Base-by-base conservation (phyloP, 2,797 vertebrate species). In the Micropoecilia bifurca region DNA sequence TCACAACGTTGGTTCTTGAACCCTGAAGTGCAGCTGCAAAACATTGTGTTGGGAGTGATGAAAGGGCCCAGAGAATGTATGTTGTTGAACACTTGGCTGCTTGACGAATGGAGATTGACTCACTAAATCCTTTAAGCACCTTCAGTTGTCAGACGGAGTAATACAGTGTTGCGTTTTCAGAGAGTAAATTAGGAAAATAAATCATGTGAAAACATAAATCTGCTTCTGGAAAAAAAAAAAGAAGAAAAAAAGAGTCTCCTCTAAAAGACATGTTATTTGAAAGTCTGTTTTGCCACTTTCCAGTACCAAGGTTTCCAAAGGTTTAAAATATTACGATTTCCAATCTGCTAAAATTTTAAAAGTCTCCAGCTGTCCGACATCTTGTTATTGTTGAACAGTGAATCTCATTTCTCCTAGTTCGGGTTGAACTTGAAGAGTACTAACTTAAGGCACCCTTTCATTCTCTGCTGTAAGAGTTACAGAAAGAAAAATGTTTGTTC, bases 1-100 rank as follows among this genome's bases (percentile, higher is more conserved):
- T 99, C 99, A 96, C 99, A 99, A 96, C 98, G 99, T 97, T 99
- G 98, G 97, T 97, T 99, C 98, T 99, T 99, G 98, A 99, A 99
- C 96, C 98, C 98, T 96, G 98, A 96, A 95, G 98, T 99, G 96
- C 99, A 99, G 97, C 99, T 99, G 98, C 94, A 98, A 98, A 97
- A 99, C 93, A 96, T 94, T 89, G 92, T 93, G 90, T 94, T 88
- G 77, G 90, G 86, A 93, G 88, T 93, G 93, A 93, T 90, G 87
- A 92, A 86, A 84, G 80, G 90, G 87, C 86, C 89, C 89, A 91
- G 79, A 89, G 80, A 88, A 88, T 74, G 85, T 80, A 80, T 83
- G 89, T 30, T 79, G 83, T 80, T 90, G 83, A 88, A 85, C 81
- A 82, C 81, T 80, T 77, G 71, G 80, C 78, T 88, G 81, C 76